Evolutionary conservation across 2,888 invertebrate genomes (phyloP).

Genomic region (Troides helena): DNA sequence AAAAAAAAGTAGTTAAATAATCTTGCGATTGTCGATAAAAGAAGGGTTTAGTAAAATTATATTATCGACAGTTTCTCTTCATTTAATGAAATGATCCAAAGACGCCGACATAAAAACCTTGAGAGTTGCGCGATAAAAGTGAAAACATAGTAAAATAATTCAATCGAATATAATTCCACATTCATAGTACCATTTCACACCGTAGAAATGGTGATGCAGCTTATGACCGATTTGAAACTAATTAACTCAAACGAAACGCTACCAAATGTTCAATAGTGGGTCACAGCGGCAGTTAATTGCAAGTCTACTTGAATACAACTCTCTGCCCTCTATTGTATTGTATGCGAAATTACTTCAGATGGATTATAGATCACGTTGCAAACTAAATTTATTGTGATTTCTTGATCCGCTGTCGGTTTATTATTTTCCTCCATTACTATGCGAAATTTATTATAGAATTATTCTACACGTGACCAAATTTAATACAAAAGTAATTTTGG

Average conservation of each 20-base stretch:
- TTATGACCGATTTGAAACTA: slow-evolving; percentile 58
- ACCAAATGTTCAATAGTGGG: slow-evolving; percentile 61
- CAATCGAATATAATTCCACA: slow-evolving; percentile 40
- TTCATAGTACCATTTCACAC: slow-evolving; percentile 34
- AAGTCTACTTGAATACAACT: slow-evolving; percentile 63
- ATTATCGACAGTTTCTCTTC: background rate
- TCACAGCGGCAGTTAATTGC: slow-evolving; percentile 73
- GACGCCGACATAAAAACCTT: background rate
- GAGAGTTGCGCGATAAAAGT: slow-evolving; percentile 7
- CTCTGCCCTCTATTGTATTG: slow-evolving; percentile 58
- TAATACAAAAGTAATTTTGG: background rate
- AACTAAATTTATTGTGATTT: slow-evolving; percentile 26
- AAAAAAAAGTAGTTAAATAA: background rate
- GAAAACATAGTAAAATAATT: slow-evolving; percentile 49
- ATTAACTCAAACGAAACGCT: slow-evolving; percentile 57
- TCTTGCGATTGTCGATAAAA: background rate
- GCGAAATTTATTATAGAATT: slow-evolving; percentile 20
- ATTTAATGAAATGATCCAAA: background rate
- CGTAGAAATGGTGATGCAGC: slow-evolving; percentile 49
- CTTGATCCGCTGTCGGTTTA: slow-evolving; percentile 19
- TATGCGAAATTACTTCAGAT: slow-evolving; percentile 51
- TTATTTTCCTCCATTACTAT: slow-evolving; percentile 23
- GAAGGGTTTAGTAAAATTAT: background rate
- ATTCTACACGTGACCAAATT: slow-evolving; percentile 25
- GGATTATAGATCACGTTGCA: slow-evolving; percentile 25